Conservation (phyloP, 2,888 invertebrate species). For the Pelosia muscerda region DNA sequence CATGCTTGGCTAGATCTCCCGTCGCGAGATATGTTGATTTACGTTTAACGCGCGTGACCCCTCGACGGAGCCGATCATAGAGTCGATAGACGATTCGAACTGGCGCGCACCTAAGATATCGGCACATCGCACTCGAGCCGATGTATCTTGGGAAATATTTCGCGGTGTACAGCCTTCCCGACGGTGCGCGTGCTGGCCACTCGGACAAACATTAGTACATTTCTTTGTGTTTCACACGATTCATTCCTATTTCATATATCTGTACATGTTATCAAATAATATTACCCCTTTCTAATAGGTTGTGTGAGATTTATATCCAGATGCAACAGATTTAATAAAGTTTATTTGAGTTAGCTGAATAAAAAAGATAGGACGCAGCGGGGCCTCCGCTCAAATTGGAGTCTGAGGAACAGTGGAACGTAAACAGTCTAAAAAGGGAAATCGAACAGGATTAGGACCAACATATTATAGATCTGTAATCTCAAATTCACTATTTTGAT, state of each 20-base stretch:
- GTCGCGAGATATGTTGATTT: constrained; percentile 87
- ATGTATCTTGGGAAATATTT: constrained; percentile 85
- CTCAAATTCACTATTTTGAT: neutral
- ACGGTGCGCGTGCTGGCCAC: constrained; percentile 53
- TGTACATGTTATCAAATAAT: constrained; percentile 36
- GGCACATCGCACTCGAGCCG: constrained; percentile 84
- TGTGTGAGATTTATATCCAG: constrained; percentile 35
- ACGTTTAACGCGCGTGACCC: constrained; percentile 86
- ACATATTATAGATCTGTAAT: constrained; percentile 6
- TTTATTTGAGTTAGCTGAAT: constrained; percentile 19
- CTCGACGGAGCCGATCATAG: constrained; percentile 84
- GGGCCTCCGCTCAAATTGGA: constrained; percentile 12
- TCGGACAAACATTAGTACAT: constrained; percentile 77
- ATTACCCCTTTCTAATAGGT: constrained; percentile 31
- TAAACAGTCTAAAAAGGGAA: constrained; percentile 7
- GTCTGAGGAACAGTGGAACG: constrained; percentile 1
- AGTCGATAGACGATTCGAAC: constrained; percentile 84
- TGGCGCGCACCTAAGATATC: constrained; percentile 80
- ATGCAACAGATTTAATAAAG: constrained; percentile 22
- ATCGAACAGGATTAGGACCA: neutral
- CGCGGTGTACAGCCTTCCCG: constrained; percentile 68
- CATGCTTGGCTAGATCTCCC: constrained; percentile 84
- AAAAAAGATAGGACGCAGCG: constrained; percentile 11
- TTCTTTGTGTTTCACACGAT: constrained; percentile 80
- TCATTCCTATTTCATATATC: constrained; percentile 40